These are phyloP conservation scores for Alloscopus bannaensis DNA, from an alignment of 2,888 invertebrate genomes.

Conservation along the genomic window DNA sequence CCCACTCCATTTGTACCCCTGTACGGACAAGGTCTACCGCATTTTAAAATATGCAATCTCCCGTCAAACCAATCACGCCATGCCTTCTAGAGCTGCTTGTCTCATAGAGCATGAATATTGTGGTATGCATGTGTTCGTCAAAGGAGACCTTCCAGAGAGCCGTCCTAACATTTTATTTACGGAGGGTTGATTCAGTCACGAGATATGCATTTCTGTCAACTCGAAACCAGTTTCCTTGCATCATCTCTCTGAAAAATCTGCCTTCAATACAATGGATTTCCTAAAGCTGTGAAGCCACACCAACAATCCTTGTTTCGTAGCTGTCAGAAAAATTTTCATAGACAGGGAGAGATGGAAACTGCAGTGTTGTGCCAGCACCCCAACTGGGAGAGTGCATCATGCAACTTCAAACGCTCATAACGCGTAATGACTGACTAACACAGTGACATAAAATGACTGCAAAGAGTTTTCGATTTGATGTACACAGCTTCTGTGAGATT, in stretches of 20 bases:
- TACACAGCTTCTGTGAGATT: constrained; percentile 46
- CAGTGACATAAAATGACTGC: constrained; percentile 50
- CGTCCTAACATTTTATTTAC: not conserved
- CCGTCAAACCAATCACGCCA: constrained; percentile 41
- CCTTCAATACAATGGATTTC: not conserved
- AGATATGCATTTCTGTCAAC: constrained; percentile 58
- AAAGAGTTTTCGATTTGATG: constrained; percentile 30
- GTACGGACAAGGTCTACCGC: constrained; percentile 38
- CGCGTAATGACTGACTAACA: constrained; percentile 55
- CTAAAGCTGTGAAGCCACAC: not conserved
- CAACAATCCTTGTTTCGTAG: not conserved
- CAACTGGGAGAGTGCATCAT: constrained; percentile 39
- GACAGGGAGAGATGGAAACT: not conserved
- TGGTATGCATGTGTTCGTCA: constrained; percentile 15
- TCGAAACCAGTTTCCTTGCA: constrained; percentile 46
- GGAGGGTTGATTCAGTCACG: constrained; percentile 27
- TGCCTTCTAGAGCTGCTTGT: not conserved
- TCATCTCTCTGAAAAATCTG: constrained; percentile 34
- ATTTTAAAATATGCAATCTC: constrained; percentile 20
- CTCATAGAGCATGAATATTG: constrained; percentile 12
- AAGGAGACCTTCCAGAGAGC: too few relatives aligned
- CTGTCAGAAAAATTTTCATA: constrained; percentile 10
- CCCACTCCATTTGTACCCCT: too few relatives aligned
- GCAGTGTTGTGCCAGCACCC: constrained; percentile 7
- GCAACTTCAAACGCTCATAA: not conserved